These are phyloP conservation scores for Sylvilagus floridanus DNA, from an alignment of 2,797 vertebrate species.

Conservation along the genomic window DNA sequence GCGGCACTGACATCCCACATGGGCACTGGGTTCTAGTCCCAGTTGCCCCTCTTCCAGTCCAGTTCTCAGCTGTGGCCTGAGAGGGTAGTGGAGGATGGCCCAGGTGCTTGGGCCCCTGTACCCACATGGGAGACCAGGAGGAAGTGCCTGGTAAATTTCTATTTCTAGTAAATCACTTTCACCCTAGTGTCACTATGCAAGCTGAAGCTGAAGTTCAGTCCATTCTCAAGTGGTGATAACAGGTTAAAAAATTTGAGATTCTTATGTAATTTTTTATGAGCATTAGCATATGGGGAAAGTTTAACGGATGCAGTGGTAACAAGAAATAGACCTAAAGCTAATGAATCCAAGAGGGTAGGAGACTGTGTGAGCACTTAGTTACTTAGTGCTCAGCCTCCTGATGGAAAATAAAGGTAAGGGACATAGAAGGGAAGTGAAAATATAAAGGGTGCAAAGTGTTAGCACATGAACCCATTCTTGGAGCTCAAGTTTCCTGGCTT, in stretches of 20 bases:
- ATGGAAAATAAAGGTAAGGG: background rate
- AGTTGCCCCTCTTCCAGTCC: too few relatives aligned
- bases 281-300: background rate
- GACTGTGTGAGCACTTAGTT: background rate
- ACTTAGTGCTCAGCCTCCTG: background rate
- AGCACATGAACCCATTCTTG: too few relatives aligned
- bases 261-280: slow-evolving; percentile 9
- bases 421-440: background rate
- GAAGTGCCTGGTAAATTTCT: background rate
- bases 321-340: background rate
- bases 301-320: background rate
- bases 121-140: too few relatives aligned
- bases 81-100: too few relatives aligned
- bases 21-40: too few relatives aligned
- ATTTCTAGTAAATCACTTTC: background rate
- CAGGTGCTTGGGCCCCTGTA: too few relatives aligned
- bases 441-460: background rate
- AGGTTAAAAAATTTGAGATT: slow-evolving; percentile 5
- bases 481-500: too few relatives aligned
- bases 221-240: background rate
- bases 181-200: background rate
- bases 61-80: too few relatives aligned
- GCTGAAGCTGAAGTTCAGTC: background rate
- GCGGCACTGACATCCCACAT: too few relatives aligned
- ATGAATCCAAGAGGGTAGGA: background rate